A percentile compares a stretch with the other conserved stretches of the same genome.
Evolutionary conservation across 2,888 invertebrate genomes (phyloP).

Genomic region (Odontocerum albicorne): DNA sequence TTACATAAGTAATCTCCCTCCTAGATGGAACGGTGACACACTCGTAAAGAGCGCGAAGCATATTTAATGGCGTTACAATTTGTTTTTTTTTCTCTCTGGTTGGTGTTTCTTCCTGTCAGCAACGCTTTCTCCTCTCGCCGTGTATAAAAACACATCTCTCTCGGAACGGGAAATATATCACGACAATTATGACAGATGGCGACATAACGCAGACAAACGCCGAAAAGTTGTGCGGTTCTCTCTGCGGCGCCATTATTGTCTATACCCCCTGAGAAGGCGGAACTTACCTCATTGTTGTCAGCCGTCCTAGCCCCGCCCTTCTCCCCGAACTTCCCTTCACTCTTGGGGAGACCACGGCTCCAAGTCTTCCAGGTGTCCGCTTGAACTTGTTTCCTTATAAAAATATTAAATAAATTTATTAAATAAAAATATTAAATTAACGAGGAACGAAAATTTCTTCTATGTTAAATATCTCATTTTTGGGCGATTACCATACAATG

Average conservation of each 20-base stretch:
- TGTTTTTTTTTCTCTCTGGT: background rate
- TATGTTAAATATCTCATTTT: too few relatives aligned
- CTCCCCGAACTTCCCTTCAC: too few relatives aligned
- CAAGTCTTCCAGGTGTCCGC: background rate
- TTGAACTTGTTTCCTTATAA: too few relatives aligned
- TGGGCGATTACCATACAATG: too few relatives aligned
- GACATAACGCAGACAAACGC: slow-evolving; percentile 36
- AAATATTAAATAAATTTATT: too few relatives aligned
- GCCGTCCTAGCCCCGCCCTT: too few relatives aligned
- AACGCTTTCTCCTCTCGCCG: background rate
- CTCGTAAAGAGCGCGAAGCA: background rate
- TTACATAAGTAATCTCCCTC: too few relatives aligned
- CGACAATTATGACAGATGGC: slow-evolving; percentile 36
- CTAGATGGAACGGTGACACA: too few relatives aligned
- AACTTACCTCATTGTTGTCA: background rate
- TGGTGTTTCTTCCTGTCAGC: background rate
- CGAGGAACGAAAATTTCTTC: too few relatives aligned
- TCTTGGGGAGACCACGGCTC: background rate
- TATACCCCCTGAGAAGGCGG: background rate
- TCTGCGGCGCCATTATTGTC: slow-evolving; percentile 19
- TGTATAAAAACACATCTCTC: background rate
- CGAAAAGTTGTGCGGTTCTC: slow-evolving; percentile 24
- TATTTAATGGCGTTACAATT: background rate
- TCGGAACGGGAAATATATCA: slow-evolving; percentile 28
- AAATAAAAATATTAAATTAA: too few relatives aligned